Conservation (phyloP, 1,140 invertebrate genomes). For the Episyrphus balteatus region DNA sequence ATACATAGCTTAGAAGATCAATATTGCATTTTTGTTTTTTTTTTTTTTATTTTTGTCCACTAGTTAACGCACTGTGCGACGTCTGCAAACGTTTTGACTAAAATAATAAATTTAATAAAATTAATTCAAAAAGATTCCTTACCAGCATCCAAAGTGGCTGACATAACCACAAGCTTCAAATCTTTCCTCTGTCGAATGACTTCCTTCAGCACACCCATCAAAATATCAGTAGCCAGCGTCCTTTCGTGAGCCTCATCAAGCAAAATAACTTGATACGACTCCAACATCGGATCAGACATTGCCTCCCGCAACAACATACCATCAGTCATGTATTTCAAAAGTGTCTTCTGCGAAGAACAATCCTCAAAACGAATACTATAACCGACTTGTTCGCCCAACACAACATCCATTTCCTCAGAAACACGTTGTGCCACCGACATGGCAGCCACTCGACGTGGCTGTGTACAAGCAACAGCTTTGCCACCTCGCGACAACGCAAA, state of each 20-base stretch:
- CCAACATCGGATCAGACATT: slow-evolving; percentile 97
- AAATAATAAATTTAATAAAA: no score
- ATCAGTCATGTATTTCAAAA: slow-evolving; percentile 95
- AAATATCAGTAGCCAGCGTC: slow-evolving; percentile 94
- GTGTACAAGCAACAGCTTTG: slow-evolving; percentile 93
- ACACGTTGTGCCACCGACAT: slow-evolving; percentile 98
- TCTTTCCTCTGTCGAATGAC: slow-evolving; percentile 88
- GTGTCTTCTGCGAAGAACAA: slow-evolving; percentile 88
- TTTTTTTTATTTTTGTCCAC: no score
- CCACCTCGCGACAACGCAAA: slow-evolving; percentile 60
- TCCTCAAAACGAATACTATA: slow-evolving; percentile 99
- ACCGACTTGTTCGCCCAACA: slow-evolving; percentile 89
- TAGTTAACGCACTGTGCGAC: no score
- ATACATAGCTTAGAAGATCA: no score
- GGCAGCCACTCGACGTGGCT: slow-evolving; percentile 93
- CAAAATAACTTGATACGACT: slow-evolving; percentile 90
- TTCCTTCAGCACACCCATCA: slow-evolving; percentile 98
- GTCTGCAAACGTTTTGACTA: no score
- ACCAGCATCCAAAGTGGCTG: slow-evolving; percentile 97
- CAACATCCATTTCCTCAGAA: slow-evolving; percentile 98
- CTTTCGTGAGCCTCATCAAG: slow-evolving; percentile 99
- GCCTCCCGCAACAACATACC: slow-evolving; percentile 99
- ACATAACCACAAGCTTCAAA: slow-evolving; percentile 98
- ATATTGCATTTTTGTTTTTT: no score
- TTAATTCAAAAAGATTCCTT: no score